A percentile compares a stretch with the other conserved stretches of the same genome.
phyloP scores from a whole-genome alignment of 2,888 invertebrate genomes.

The Timema podura region DNA sequence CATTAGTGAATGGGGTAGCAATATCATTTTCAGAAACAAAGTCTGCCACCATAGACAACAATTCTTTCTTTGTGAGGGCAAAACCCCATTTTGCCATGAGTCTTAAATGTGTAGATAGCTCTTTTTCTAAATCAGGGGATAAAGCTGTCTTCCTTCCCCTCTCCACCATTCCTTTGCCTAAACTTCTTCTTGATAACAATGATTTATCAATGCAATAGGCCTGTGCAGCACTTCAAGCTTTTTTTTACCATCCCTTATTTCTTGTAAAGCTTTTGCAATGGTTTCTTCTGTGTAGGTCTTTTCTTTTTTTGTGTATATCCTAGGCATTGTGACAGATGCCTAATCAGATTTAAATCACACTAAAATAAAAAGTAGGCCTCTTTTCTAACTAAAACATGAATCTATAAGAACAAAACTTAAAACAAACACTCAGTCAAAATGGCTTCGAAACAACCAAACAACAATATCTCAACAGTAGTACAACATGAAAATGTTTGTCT shows the following conservation, averaged over 20 bases:
- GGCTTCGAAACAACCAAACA: no score
- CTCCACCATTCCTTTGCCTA: background rate
- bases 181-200: background rate
- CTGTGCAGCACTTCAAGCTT: background rate
- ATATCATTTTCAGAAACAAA: background rate
- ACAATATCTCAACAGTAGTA: no score
- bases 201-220: background rate
- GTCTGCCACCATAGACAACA: background rate
- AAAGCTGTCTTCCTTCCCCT: constrained; percentile 5
- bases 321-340: no score
- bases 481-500: no score
- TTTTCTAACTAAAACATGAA: no score
- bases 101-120: background rate
- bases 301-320: no score
- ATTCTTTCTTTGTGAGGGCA: background rate
- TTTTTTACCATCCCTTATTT: background rate
- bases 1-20: background rate
- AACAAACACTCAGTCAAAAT: no score
- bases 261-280: background rate
- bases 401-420: no score
- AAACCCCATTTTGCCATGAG: constrained; percentile 1
- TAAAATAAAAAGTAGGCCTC: no score
- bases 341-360: no score
- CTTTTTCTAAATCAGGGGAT: background rate
- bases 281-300: no score